phyloP scores from a whole-genome alignment of 2,797 vertebrate genomes.

The Loris lydekkerianus region DNA sequence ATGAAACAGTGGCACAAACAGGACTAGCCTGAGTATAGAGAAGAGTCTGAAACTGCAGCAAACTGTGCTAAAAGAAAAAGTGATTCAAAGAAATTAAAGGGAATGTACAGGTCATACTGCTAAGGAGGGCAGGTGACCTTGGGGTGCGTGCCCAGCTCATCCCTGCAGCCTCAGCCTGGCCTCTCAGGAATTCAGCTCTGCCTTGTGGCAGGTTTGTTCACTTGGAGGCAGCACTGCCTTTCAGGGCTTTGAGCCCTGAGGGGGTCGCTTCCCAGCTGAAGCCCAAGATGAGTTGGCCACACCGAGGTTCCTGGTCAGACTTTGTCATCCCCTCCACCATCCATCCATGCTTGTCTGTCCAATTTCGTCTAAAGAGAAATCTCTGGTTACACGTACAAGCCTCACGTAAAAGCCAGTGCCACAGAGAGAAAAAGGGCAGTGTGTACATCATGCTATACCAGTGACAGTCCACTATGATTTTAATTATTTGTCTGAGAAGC shows the following conservation, averaged over 20 bases:
- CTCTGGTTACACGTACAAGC: rapidly evolving
- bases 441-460: neutral
- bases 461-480: neutral
- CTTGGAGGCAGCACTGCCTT: neutral
- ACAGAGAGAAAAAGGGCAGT: rapidly evolving
- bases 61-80: no score
- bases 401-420: no score
- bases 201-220: neutral
- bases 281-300: neutral
- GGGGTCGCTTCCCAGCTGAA: neutral
- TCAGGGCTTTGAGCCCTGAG: neutral
- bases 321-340: rapidly evolving
- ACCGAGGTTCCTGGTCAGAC: no score
- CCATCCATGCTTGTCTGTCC: rapidly evolving
- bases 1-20: no score
- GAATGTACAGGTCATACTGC: neutral
- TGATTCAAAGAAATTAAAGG: no score
- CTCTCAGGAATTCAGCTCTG: neutral
- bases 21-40: no score
- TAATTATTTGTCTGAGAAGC: neutral
- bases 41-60: no score
- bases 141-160: no score
- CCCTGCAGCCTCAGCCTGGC: neutral
- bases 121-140: neutral
- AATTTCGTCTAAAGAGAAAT: neutral